Evolutionary conservation across 1,140 invertebrate species (phyloP).

Genomic region (Hyposmocoma kahamanoa): DNA sequence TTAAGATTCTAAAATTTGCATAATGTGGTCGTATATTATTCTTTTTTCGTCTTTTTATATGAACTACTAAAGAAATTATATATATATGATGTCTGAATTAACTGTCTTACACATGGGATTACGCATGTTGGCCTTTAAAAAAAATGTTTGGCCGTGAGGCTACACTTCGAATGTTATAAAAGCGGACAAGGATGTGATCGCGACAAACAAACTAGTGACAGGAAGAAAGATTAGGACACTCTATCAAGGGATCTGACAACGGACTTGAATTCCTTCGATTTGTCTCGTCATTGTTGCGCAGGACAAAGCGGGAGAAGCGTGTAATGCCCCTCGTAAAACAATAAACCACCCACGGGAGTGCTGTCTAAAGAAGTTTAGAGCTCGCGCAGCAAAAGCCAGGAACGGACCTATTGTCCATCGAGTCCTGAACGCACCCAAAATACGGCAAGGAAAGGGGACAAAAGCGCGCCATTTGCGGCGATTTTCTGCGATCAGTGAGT

Average conservation of each 20-base stretch:
- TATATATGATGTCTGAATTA: too few relatives aligned
- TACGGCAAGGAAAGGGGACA: constrained; percentile 1
- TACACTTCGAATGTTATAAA: too few relatives aligned
- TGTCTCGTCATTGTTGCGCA: constrained; percentile 2
- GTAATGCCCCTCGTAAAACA: constrained; percentile 15
- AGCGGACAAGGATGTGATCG: too few relatives aligned
- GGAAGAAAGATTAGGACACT: constrained; percentile 9
- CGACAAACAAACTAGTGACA: constrained; percentile 9
- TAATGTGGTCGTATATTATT: not conserved
- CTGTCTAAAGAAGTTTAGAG: too few relatives aligned
- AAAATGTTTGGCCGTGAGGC: too few relatives aligned
- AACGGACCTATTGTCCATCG: not conserved
- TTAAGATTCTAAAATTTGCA: not conserved
- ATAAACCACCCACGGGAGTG: constrained; percentile 17
- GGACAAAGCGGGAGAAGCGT: not conserved
- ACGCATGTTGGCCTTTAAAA: too few relatives aligned
- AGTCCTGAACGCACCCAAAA: not conserved
- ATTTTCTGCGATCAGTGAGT: constrained; percentile 10
- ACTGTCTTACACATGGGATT: too few relatives aligned
- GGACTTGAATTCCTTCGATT: constrained; percentile 4
- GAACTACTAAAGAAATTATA: too few relatives aligned
- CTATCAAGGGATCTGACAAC: constrained; percentile 4
- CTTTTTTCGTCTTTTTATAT: too few relatives aligned
- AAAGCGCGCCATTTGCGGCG: constrained; percentile 20
- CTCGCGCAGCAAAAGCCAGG: too few relatives aligned